phyloP scores from a whole-genome alignment of 2,797 vertebrate genomes.

The Capromys pilorides region DNA sequence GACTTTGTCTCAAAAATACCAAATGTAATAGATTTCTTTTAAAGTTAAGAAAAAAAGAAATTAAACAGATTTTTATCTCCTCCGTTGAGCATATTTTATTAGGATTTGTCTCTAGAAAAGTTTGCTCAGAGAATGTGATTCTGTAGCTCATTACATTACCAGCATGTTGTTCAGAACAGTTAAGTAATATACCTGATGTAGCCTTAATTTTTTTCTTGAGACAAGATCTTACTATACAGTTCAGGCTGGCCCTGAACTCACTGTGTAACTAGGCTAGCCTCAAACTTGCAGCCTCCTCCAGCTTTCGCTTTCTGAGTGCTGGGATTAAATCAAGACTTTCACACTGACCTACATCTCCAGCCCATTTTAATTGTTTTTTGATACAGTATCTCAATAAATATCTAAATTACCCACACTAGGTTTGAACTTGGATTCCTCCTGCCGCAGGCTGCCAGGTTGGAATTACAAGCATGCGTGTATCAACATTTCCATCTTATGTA shows the following conservation, averaged over 20 bases:
- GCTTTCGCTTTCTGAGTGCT: neutral
- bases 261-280: neutral
- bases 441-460: neutral
- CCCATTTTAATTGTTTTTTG: neutral
- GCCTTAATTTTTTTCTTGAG: neutral
- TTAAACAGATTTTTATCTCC: no score
- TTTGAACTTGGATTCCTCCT: neutral
- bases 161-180: neutral
- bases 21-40: neutral
- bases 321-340: neutral
- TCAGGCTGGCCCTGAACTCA: neutral
- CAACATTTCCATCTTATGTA: neutral
- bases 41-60: neutral
- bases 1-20: neutral
- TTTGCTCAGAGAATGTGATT: neutral
- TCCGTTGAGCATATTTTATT: no score
- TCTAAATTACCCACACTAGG: neutral
- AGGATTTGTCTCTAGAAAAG: neutral
- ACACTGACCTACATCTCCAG: neutral
- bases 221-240: neutral
- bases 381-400: neutral
- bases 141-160: neutral
- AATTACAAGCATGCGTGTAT: neutral
- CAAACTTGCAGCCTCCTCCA: neutral
- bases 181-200: neutral